Conservation (phyloP, 2,888 invertebrate genomes). For the Heliconius ethilla region DNA sequence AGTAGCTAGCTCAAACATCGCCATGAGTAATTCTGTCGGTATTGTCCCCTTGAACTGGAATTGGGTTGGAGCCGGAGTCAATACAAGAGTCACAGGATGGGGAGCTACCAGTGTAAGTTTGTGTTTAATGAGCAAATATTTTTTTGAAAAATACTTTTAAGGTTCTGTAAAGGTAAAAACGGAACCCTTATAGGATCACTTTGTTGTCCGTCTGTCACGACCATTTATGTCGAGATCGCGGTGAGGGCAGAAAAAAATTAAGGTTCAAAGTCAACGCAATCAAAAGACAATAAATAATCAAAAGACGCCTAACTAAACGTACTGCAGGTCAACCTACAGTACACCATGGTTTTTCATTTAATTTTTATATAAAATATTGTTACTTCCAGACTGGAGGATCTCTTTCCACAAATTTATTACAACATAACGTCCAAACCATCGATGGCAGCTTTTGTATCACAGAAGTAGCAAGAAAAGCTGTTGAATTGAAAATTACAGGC, state of each 20-base stretch:
- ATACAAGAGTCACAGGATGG: slow-evolving; percentile 52
- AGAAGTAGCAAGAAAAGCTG: not conserved
- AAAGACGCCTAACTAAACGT: too few relatives aligned
- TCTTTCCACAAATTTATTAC: not conserved
- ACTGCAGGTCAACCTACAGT: too few relatives aligned
- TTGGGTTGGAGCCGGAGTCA: slow-evolving; percentile 45
- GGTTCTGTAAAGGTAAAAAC: too few relatives aligned
- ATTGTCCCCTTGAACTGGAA: slow-evolving; percentile 45
- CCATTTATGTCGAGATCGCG: too few relatives aligned
- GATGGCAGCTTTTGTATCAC: not conserved
- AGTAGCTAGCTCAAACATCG: too few relatives aligned
- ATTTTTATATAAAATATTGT: not conserved
- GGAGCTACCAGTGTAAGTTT: slow-evolving; percentile 50
- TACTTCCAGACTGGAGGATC: not conserved
- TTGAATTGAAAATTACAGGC: not conserved
- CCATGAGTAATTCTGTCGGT: not conserved
- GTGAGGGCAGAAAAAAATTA: too few relatives aligned
- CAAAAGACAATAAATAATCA: too few relatives aligned
- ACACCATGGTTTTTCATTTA: not conserved
- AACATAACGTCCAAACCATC: not conserved
- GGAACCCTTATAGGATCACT: too few relatives aligned
- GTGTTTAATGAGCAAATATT: too few relatives aligned
- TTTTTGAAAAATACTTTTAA: too few relatives aligned
- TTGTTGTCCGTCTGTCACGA: too few relatives aligned
- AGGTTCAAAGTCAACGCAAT: too few relatives aligned